Base-by-base conservation (phyloP, 2,113 vertebrate species). In the Tauraco erythrolophus region DNA sequence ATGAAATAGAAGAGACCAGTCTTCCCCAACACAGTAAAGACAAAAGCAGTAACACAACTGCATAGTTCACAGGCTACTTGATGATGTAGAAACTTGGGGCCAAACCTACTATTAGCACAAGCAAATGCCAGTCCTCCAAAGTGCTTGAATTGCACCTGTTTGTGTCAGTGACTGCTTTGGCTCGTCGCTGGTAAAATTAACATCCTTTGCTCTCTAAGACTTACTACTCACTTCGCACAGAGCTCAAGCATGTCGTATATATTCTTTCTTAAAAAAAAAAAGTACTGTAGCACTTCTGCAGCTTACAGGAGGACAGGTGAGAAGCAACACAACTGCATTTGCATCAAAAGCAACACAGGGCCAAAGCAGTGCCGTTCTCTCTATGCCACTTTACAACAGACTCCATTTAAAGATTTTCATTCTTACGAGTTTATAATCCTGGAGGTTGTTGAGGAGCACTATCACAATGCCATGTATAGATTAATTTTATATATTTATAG, bases 191-290 rank as follows among this genome's bases (percentile, higher is more conserved):
- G 41, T n/a, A 58, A 86, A 84, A 91, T 75, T n/a, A 78, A 92
- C 30, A 57, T n/a, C 13, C 46, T 64, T 27, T 35, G 9, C 80
- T 78, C 50, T 51, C 28, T 9, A 46, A 89, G 66, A 54, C 56
- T 64, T 66, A 30, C 69, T 72, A 80, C 41, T 84, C 24, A 19
- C 19, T 91, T 65, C 28, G 69, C 31, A 51, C 0, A 39, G 22
- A 31, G 3, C 51, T 84, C 31, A 75, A 79, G 53, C 17, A 82
- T 15, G 31, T 60, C 0, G 0, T 37, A 31, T 6, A 31, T 43
- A 30, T 22, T 78, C 41, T 28, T 81, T 41, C 83, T 35, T 13
- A 43, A 43, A 43, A 62, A 17, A 43, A 50, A n/a, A 41, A 30
- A 43, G 7, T 14, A 41, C 3, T 24, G 17, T 5, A 74, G 78